phyloP scores from a whole-genome alignment of 1,140 invertebrate species.

The Bactericera cockerelli region DNA sequence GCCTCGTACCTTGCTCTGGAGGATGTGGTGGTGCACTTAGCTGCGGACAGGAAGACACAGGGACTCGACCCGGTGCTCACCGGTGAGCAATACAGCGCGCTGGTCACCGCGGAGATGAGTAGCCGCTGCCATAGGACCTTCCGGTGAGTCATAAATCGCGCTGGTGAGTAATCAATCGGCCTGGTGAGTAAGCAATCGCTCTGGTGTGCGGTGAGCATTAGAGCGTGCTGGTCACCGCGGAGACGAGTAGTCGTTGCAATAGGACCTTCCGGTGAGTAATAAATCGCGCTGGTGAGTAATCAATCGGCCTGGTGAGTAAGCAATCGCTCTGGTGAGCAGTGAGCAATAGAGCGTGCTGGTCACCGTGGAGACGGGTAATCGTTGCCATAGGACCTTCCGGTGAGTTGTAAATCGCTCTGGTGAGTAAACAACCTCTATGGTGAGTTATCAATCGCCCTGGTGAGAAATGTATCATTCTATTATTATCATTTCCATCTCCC shows the following conservation, averaged over 20 bases:
- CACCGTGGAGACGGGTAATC: conserved; percentile 47
- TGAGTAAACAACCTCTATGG: no score
- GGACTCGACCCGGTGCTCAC: conserved; percentile 74
- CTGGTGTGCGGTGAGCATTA: conserved; percentile 77
- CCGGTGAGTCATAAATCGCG: conserved; percentile 11
- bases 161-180: no score
- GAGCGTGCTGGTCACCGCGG: conserved; percentile 47
- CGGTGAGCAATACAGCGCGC: conserved; percentile 64
- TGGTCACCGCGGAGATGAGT: conserved; percentile 53
- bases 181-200: no score
- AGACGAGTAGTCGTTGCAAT: conserved; percentile 44
- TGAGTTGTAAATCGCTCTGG: no score
- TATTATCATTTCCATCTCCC: no score
- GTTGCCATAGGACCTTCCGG: conserved; percentile 33
- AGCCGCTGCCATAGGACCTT: conserved; percentile 35
- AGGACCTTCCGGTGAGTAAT: conserved; percentile 25
- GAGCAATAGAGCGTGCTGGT: conserved; percentile 48
- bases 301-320: no score
- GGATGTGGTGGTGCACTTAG: conserved; percentile 70
- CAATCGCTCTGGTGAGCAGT: no score
- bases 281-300: no score
- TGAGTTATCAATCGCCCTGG: no score
- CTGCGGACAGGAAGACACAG: conserved; percentile 45
- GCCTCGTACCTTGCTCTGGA: conserved; percentile 89
- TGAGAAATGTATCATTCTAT: no score